Base-by-base conservation (phyloP, 2,113 vertebrate genomes). In the Platichthys flesus region DNA sequence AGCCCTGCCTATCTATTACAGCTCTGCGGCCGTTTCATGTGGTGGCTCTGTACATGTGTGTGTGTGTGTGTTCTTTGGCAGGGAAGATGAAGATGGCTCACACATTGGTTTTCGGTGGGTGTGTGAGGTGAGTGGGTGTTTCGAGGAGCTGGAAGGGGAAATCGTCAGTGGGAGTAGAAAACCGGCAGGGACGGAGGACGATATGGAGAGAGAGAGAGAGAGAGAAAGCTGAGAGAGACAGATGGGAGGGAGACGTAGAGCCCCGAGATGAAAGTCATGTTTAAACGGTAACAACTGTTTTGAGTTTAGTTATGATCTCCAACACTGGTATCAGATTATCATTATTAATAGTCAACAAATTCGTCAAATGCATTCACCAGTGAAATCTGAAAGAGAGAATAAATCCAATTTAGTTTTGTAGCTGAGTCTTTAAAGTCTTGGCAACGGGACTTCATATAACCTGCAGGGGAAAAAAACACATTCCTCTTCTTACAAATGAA, bases 51-150 rank as follows among this genome's bases (percentile, higher is more conserved):
- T 70, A 9, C 52, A 42, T 71, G 56, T 67, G 61, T 54, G 58
- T 57, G 72, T 52, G 20, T 62, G 60, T 62, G 37, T 81, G 55
- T 77, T 71, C 42, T 2, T 71, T 71, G 69, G 67, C 61, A n/a
- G 28, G 54, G 18, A 60, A 40, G 61, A 79, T 42, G 18, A 60
- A 40, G 61, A 79, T 42, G 51, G 74, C 76, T 86, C 71, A 42
- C 66, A 88, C 74, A 71, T 78, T 79, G 74, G 69, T 69, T 31
- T 86, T 86, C 16, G 21, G 82, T 71, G 69, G 67, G 64, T 82
- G 81, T 83, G 75, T 78, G 83, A 82, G 85, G 86, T 79, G 89
- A 81, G 89, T 85, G 82, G 82, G 85, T 82, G 86, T 86, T 81
- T 83, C 24, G 76, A 78, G 61, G 62, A 82, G 62, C 79, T 71